Conservation (phyloP, 2,888 invertebrate genomes). For the Tiliacea aurago region DNA sequence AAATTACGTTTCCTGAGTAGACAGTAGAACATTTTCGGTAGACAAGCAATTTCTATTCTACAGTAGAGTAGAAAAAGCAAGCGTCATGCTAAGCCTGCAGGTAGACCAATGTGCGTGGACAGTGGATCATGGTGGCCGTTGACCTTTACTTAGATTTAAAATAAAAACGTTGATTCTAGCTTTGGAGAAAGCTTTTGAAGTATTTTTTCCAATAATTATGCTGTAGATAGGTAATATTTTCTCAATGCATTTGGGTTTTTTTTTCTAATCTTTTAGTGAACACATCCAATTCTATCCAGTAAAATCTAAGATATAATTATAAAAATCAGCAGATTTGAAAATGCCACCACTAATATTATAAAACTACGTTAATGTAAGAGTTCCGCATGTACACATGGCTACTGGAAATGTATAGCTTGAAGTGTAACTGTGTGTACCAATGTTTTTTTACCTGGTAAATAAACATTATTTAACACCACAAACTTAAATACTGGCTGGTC, state of each 20-base stretch:
- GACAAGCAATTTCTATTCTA: too few species aligned
- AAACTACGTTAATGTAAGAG: neutral
- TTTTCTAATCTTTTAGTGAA: neutral
- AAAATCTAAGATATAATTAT: neutral
- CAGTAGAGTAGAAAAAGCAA: too few species aligned
- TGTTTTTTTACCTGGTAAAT: neutral
- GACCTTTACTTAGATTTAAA: neutral
- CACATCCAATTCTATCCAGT: neutral
- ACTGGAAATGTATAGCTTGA: too few species aligned
- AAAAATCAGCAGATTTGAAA: neutral
- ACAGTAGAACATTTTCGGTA: too few species aligned
- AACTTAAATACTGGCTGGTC: neutral
- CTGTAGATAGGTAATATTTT: neutral
- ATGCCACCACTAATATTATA: neutral
- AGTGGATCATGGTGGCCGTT: too few species aligned
- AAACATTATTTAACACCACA: constrained; percentile 5
- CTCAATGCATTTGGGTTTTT: neutral
- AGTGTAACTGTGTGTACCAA: too few species aligned
- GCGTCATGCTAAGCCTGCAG: too few species aligned
- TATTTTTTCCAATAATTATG: too few species aligned
- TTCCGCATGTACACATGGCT: too few species aligned
- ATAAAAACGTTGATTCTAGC: neutral
- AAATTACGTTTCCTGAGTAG: too few species aligned
- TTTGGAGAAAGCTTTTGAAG: too few species aligned
- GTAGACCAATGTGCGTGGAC: too few species aligned